Evolutionary conservation across 2,113 vertebrate species (phyloP), one percentile per base, ranked within the genome.

Genomic region (Polypterus bichir): DNA sequence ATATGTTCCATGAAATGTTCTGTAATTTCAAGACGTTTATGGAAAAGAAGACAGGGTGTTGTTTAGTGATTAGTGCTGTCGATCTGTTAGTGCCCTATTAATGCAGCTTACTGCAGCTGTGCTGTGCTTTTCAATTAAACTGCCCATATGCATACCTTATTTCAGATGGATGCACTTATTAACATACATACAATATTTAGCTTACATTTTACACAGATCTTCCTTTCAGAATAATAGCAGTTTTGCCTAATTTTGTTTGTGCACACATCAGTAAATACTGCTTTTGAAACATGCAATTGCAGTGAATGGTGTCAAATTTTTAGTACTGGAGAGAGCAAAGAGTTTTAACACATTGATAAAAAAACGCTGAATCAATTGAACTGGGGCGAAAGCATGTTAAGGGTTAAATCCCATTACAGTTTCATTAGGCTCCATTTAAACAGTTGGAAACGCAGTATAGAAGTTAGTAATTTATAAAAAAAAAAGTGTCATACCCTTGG

Each of bases 101-200:
- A 79, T 74, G 72, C 68, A 64, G 66, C 74, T 68, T 76, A 77
- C 75, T 83, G 75, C 83, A 86, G 81, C 81, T 85, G 83, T 85
- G 84, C 79, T 83, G 79, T 82, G 83, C 74, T 81, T 76, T 71
- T 80, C 84, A 88, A 88, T 88, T 88, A 88, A 79, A 79, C 74
- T 60, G 70, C 78, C 83, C 85, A 86, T 83, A 86, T 86, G 83
- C 64, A 65, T 48, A 7, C 59, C 27, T 27, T 27, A 44, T 55
- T 65, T 60, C 57, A 9, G 49, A 45, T 48, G 47, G 47, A 59
- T 54, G 27, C 27, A 27, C 27, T 27, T 27, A 27, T 27, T 27
- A 27, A 27, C 27, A 27, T 27, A 27, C 27, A 27, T 27, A 27
- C 27, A 27, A 27, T 27, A 27, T 27, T 27, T 27, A 27, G 27